A percentile compares a stretch with the other conserved stretches of the same genome.
Conservation (phyloP, 2,888 invertebrate genomes). For the Pelosia muscerda region DNA sequence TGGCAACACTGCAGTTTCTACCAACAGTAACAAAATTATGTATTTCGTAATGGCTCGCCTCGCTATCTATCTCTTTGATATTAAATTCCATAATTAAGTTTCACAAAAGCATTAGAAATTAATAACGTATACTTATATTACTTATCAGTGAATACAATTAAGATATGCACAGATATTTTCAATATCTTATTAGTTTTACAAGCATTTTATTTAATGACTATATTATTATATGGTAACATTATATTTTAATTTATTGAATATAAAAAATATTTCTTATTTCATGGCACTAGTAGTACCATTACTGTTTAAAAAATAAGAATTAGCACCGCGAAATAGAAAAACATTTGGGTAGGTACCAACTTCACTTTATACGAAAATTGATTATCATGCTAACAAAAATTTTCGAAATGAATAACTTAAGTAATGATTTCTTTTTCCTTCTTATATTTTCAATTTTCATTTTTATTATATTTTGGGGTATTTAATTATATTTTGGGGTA, state of each 20-base stretch:
- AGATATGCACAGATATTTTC: constrained; percentile 56
- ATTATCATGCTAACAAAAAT: no score
- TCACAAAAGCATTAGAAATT: constrained; percentile 37
- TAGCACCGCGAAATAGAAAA: constrained; percentile 25
- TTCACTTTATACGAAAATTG: neutral
- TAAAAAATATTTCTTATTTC: constrained; percentile 31
- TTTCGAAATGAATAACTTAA: neutral
- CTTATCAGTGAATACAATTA: constrained; percentile 35
- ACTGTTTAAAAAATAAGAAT: constrained; percentile 20
- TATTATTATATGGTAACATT: constrained; percentile 59
- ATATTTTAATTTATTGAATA: constrained; percentile 40
- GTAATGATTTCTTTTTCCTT: neutral
- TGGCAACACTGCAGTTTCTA: constrained; percentile 28
- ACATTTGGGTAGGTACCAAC: neutral
- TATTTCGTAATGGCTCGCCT: constrained; percentile 13
- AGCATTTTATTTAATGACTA: constrained; percentile 52
- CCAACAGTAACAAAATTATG: constrained; percentile 24
- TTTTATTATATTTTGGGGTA: neutral
- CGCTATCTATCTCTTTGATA: neutral
- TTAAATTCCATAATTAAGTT: constrained; percentile 24
- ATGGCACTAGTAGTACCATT: constrained; percentile 61
- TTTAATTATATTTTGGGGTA: neutral
- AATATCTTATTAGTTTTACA: constrained; percentile 54
- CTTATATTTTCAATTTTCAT: neutral
- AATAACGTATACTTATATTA: constrained; percentile 27